Base-by-base conservation (phyloP, 2,113 vertebrate genomes). In the Callionymus lyra region DNA sequence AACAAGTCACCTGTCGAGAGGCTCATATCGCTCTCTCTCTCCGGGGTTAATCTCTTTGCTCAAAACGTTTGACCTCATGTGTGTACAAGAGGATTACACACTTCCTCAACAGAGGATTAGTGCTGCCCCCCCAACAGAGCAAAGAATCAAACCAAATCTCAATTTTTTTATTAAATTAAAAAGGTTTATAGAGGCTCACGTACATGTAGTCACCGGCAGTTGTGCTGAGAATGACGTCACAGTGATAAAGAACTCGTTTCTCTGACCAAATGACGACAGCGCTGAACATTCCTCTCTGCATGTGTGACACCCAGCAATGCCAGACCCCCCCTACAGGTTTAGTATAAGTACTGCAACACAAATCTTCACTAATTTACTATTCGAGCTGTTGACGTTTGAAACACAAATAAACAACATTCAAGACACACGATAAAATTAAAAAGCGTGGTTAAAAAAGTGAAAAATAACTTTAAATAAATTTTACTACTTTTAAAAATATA, bases 281-380 rank as follows among this genome's bases (percentile, higher is more conserved):
- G 21, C 21, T 27, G 4, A 4, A 27, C 21, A 27, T 27, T 27
- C 21, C n/a, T 44, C 35, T 33, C 32, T 48, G 12, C 41, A 31
- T 45, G 41, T 38, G 15, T 53, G 31, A 72, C 41, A 60, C 10
- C 54, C 52, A 75, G 72, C 41, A 37, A 83, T 77, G 72, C 32
- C 68, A 78, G 75, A 79, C 84, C 84, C 86, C 86, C 81, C 81
- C 84, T 73, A 61, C 59, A 79, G 86, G 83, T 52, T 4, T n/a
- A 10, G 16, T 34, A 41, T 13, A 10, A 38, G 68, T 63, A 84
- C 53, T 80, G 55, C 74, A 47, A 33, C 38, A 55, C 44, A 27
- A 27, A 27, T 27, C 4, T 27, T 8, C 4, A 27, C 21, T 27
- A n/a, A n/a, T n/a, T n/a, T n/a, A n/a, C n/a, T n/a, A n/a, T n/a